A percentile compares a stretch with the other conserved stretches of the same genome.
These are phyloP conservation scores for Argynnis bischoffii DNA, from an alignment of 2,888 invertebrate species.

Conservation along the genomic window DNA sequence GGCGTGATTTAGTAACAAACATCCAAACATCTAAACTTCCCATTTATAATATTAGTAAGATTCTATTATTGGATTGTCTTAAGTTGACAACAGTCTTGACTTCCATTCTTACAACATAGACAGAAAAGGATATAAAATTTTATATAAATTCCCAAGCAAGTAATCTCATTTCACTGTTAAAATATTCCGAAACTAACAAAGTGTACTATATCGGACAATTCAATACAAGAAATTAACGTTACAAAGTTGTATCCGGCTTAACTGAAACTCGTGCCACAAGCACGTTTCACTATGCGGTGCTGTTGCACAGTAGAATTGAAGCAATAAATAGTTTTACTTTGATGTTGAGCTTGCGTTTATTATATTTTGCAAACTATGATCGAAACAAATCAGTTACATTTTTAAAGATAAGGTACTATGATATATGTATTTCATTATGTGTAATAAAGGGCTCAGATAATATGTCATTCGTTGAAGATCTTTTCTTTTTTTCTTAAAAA, in stretches of 20 bases:
- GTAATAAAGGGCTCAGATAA: too few species aligned
- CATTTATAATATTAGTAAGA: too few species aligned
- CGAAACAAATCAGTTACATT: background rate
- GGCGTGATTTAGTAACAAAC: too few species aligned
- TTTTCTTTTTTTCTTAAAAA: too few species aligned
- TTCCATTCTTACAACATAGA: too few species aligned
- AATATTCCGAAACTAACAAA: conserved; percentile 8
- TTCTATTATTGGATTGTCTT: too few species aligned
- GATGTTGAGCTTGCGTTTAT: conserved; percentile 11
- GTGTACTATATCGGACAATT: conserved; percentile 1
- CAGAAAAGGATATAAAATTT: too few species aligned
- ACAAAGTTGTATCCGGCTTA: conserved; percentile 8
- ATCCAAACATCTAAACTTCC: too few species aligned
- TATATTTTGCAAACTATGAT: conserved; percentile 3
- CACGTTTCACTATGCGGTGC: conserved; percentile 12
- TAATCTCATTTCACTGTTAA: background rate
- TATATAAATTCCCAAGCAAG: background rate
- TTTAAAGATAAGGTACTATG: too few species aligned
- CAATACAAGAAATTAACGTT: conserved; percentile 12
- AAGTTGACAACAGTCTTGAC: too few species aligned
- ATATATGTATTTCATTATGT: too few species aligned
- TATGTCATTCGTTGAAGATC: too few species aligned
- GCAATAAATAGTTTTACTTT: conserved; percentile 18
- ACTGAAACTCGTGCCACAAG: conserved; percentile 13
- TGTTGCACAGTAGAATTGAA: conserved; percentile 10